These are phyloP conservation scores for Agapostemon virescens DNA, from an alignment of 2,888 invertebrate species.

Conservation along the genomic window DNA sequence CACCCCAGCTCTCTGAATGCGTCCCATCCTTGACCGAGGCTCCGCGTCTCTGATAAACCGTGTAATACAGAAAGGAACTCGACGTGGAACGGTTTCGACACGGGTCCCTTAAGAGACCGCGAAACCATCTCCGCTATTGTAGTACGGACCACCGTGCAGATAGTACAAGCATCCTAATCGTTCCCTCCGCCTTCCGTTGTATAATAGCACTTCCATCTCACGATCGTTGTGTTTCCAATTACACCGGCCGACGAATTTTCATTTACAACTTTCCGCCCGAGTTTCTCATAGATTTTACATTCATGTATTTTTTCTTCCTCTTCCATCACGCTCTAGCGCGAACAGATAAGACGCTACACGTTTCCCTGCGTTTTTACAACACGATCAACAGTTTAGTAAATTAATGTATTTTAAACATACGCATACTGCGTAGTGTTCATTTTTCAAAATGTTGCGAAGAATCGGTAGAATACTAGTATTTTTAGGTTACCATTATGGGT, in stretches of 20 bases:
- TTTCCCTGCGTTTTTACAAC: not conserved
- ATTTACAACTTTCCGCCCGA: not conserved
- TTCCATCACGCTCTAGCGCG: not conserved
- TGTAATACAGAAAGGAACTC: slow-evolving; percentile 61
- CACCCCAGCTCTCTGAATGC: slow-evolving; percentile 30
- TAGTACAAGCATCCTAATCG: slow-evolving; percentile 51
- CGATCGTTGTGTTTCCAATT: not conserved
- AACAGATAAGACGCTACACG: not conserved
- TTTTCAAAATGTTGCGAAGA: too few species aligned
- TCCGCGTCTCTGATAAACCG: slow-evolving; percentile 61
- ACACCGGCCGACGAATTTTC: not conserved
- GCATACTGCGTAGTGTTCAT: too few species aligned
- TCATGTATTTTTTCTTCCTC: not conserved
- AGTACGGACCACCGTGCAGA: slow-evolving; percentile 41
- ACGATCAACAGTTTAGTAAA: too few species aligned
- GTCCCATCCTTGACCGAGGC: slow-evolving; percentile 56
- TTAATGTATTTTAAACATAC: too few species aligned
- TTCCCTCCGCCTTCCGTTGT: slow-evolving; percentile 20
- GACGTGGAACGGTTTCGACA: slow-evolving; percentile 56
- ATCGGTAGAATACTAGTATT: too few species aligned
- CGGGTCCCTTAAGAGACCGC: slow-evolving; percentile 57
- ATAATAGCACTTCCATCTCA: slow-evolving; percentile 13
- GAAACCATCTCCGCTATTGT: slow-evolving; percentile 58
- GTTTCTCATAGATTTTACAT: not conserved
- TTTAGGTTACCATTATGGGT: too few species aligned